phyloP scores from a whole-genome alignment of 2,113 vertebrate genomes.

The Gasterosteus aculeatus region DNA sequence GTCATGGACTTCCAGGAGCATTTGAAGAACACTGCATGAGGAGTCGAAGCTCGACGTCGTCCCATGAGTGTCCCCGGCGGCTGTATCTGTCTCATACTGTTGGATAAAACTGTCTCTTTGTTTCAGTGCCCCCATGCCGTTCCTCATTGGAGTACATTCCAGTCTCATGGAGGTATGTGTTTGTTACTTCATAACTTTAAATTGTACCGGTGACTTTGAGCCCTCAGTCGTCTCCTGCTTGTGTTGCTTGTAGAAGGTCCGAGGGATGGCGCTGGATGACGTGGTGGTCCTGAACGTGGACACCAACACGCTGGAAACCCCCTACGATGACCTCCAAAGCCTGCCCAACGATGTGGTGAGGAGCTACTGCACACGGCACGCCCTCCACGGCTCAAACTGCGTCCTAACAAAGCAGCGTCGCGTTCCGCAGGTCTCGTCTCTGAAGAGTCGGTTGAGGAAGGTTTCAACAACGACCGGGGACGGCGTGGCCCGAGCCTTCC shows the following conservation, averaged over 20 bases:
- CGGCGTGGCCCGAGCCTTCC: slow-evolving; percentile 93
- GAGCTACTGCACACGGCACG: neutral
- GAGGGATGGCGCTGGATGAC: slow-evolving; percentile 88
- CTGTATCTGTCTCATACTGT: neutral
- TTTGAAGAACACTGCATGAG: neutral
- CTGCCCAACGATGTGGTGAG: slow-evolving; percentile 95
- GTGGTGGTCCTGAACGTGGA: slow-evolving; percentile 93
- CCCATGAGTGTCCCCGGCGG: neutral
- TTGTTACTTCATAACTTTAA: neutral
- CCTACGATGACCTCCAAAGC: slow-evolving; percentile 95
- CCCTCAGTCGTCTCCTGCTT: neutral
- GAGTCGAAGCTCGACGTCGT: neutral
- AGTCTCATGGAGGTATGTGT: slow-evolving; percentile 77
- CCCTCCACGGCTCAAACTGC: neutral
- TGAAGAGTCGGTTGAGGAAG: slow-evolving; percentile 95
- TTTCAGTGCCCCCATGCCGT: slow-evolving; percentile 79
- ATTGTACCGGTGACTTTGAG: neutral
- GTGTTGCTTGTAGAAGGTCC: slow-evolving; percentile 85
- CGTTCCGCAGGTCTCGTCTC: slow-evolving; percentile 86
- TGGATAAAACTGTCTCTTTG: slow-evolving; percentile 12
- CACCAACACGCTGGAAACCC: slow-evolving; percentile 95
- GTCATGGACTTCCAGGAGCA: neutral
- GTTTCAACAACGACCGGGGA: slow-evolving; percentile 93
- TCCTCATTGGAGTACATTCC: slow-evolving; percentile 81
- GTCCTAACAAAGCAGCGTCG: neutral